Evolutionary conservation across 2,888 invertebrate species (phyloP).

Genomic region (Lasiommata megera): DNA sequence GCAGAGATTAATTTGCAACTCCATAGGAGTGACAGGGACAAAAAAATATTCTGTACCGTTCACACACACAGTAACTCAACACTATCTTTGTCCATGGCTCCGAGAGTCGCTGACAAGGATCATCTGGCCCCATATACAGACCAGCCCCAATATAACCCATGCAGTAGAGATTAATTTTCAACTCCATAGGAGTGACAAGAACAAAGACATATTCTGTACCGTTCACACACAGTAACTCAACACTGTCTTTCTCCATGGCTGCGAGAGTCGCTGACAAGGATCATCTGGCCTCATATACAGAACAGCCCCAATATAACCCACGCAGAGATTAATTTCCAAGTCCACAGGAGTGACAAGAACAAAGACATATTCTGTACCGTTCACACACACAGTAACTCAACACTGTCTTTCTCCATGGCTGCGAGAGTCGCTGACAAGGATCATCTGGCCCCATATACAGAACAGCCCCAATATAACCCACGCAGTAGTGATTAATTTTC

Average conservation of each 20-base stretch:
- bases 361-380: not conserved
- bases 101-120: slow-evolving; percentile 63
- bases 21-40: not conserved
- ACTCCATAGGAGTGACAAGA: slow-evolving; percentile 31
- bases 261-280: slow-evolving; percentile 63
- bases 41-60: not conserved
- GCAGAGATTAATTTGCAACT: slow-evolving; percentile 66
- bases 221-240: slow-evolving; percentile 41
- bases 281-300: slow-evolving; percentile 72
- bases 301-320: slow-evolving; percentile 62
- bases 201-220: not conserved
- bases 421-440: slow-evolving; percentile 63
- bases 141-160: slow-evolving; percentile 63
- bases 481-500: slow-evolving; percentile 69
- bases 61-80: slow-evolving; percentile 42
- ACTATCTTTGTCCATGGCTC: slow-evolving; percentile 57
- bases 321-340: slow-evolving; percentile 69
- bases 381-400: slow-evolving; percentile 39
- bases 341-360: not conserved
- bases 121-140: slow-evolving; percentile 73
- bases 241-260: slow-evolving; percentile 53
- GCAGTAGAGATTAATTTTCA: slow-evolving; percentile 66
- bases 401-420: slow-evolving; percentile 58
- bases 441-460: slow-evolving; percentile 72
- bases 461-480: slow-evolving; percentile 62